phyloP scores from a whole-genome alignment of 2,113 vertebrate genomes.

The Passer montanus region DNA sequence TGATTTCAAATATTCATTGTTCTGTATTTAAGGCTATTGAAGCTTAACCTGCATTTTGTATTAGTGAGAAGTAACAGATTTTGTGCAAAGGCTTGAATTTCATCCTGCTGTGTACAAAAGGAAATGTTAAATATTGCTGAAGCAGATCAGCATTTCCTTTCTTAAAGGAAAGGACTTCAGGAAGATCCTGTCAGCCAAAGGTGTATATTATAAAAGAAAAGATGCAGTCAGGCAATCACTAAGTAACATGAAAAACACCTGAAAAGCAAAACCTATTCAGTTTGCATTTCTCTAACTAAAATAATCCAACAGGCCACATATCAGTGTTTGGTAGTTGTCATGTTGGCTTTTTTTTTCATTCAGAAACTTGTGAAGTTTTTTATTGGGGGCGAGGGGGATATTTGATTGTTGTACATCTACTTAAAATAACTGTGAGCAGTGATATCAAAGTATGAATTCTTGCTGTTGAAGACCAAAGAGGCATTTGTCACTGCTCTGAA shows the following conservation, averaged over 20 bases:
- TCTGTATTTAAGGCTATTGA: not conserved
- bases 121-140: not conserved
- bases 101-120: not conserved
- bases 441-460: not conserved
- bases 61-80: not conserved
- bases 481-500: constrained; percentile 22
- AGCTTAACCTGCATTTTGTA: not conserved
- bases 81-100: not conserved
- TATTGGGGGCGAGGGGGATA: not conserved
- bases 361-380: not conserved
- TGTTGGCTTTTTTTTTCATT: not conserved
- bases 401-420: not conserved
- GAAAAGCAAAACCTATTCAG: not conserved
- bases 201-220: not conserved
- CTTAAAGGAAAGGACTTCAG: not conserved
- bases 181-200: not conserved
- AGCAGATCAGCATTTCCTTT: constrained; percentile 25
- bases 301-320: not conserved
- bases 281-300: not conserved
- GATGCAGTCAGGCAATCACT: not conserved
- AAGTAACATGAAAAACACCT: not conserved
- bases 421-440: not conserved
- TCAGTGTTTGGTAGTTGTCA: not conserved
- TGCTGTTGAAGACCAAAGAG: not conserved
- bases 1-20: not conserved